These are phyloP conservation scores for Mormoops blainvillei DNA, from an alignment of 2,113 vertebrate species.

Conservation along the genomic window DNA sequence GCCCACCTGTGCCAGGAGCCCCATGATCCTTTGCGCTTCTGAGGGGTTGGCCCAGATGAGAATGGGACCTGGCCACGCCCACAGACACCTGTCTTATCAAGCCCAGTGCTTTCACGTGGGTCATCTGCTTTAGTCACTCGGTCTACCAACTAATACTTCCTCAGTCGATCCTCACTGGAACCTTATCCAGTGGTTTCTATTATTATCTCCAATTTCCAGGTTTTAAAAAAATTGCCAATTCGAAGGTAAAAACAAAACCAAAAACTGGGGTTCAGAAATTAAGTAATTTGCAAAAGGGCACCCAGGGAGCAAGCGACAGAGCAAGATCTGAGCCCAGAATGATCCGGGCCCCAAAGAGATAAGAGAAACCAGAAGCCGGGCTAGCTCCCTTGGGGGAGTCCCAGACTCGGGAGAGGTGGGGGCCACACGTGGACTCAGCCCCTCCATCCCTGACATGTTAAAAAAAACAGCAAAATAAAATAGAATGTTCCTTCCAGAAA, in stretches of 20 bases:
- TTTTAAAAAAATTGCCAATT: not conserved
- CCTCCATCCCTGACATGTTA: accelerated
- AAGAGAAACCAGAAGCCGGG: not conserved
- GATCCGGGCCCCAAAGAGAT: not conserved
- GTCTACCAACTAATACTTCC: not conserved
- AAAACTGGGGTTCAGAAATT: not conserved
- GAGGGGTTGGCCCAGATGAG: not conserved
- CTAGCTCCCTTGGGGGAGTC: not conserved
- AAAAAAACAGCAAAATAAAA: not conserved
- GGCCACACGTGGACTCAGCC: accelerated
- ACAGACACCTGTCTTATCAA: not conserved
- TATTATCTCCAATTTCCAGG: not conserved
- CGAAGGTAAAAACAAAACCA: not conserved
- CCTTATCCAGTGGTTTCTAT: not conserved
- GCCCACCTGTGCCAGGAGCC: not conserved
- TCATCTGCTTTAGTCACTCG: not conserved
- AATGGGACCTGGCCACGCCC: accelerated
- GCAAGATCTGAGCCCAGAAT: not conserved
- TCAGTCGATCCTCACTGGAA: not conserved
- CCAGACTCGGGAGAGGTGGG: not conserved
- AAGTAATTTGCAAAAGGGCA: not conserved
- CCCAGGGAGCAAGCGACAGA: not conserved
- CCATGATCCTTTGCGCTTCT: accelerated
- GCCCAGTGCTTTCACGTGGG: accelerated
- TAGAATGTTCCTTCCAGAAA: not conserved